A percentile compares a stretch with the other conserved stretches of the same genome.
phyloP scores from a whole-genome alignment of 1,140 invertebrate genomes.

The Elymnias hypermnestra region DNA sequence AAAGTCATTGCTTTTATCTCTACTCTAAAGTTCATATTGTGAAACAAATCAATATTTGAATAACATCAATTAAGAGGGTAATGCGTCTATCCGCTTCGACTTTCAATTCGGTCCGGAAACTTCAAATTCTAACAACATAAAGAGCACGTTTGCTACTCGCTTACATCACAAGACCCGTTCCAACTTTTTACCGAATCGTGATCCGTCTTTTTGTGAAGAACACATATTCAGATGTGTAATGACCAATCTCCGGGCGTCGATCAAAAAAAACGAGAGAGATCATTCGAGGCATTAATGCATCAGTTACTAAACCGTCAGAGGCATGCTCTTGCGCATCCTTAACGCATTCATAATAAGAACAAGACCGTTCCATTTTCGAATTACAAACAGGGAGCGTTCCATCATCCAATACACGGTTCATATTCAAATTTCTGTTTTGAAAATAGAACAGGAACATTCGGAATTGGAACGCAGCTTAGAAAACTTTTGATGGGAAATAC shows the following conservation, averaged over 20 bases:
- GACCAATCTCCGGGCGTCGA: constrained; percentile 67
- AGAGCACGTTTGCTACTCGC: constrained; percentile 63
- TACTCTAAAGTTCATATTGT: no score
- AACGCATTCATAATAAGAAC: constrained; percentile 67
- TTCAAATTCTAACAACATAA: constrained; percentile 63
- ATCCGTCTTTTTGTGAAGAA: constrained; percentile 59
- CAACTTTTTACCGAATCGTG: constrained; percentile 59
- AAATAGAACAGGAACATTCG: constrained; percentile 48
- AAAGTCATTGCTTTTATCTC: no score
- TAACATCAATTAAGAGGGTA: constrained; percentile 11
- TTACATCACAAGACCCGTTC: constrained; percentile 54
- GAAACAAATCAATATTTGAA: constrained; percentile 32
- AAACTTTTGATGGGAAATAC: constrained; percentile 1
- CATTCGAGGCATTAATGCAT: constrained; percentile 68
- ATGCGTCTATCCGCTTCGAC: constrained; percentile 3
- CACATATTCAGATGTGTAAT: constrained; percentile 73
- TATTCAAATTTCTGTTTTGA: constrained; percentile 66
- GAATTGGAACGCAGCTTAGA: constrained; percentile 24
- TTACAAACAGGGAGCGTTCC: constrained; percentile 58
- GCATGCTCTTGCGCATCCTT: constrained; percentile 70
- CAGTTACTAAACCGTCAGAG: constrained; percentile 70
- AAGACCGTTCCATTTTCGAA: constrained; percentile 62
- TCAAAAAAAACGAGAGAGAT: constrained; percentile 55
- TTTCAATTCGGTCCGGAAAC: constrained; percentile 62
- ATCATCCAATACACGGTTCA: constrained; percentile 45